A percentile compares a stretch with the other conserved stretches of the same genome.
Conservation (phyloP, 2,888 invertebrate genomes). For the Seira ritae region DNA sequence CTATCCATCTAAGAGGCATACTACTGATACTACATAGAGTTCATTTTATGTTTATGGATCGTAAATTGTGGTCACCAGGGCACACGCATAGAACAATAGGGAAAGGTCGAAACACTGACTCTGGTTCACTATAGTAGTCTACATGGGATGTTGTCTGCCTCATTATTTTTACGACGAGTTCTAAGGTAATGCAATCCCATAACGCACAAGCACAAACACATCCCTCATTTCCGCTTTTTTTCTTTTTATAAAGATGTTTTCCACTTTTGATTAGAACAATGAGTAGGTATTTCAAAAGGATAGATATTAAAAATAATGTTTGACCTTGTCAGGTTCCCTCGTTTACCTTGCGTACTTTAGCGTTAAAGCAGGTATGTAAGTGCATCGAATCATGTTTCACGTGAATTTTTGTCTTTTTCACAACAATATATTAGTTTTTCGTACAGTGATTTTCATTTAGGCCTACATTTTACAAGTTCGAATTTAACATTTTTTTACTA, state of each 20-base stretch:
- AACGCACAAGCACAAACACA: conserved; percentile 21
- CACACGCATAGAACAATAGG: conserved; percentile 49
- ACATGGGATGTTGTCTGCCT: no score
- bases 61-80: conserved; percentile 66
- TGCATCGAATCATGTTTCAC: neutral
- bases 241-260: conserved; percentile 3
- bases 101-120: conserved; percentile 21
- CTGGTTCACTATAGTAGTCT: no score
- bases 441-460: neutral
- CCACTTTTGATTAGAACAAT: neutral
- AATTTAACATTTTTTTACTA: neutral
- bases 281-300: neutral
- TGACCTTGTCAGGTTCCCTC: conserved; percentile 3
- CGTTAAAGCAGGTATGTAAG: neutral
- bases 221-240: conserved; percentile 37
- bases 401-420: neutral
- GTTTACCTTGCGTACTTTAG: neutral
- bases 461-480: neutral
- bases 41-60: conserved; percentile 54
- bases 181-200: conserved; percentile 7
- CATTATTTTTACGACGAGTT: neutral
- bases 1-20: neutral
- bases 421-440: neutral
- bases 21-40: neutral
- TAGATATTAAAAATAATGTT: neutral